Base-by-base conservation (phyloP, 1,140 invertebrate species). In the Drosophila persimilis region DNA sequence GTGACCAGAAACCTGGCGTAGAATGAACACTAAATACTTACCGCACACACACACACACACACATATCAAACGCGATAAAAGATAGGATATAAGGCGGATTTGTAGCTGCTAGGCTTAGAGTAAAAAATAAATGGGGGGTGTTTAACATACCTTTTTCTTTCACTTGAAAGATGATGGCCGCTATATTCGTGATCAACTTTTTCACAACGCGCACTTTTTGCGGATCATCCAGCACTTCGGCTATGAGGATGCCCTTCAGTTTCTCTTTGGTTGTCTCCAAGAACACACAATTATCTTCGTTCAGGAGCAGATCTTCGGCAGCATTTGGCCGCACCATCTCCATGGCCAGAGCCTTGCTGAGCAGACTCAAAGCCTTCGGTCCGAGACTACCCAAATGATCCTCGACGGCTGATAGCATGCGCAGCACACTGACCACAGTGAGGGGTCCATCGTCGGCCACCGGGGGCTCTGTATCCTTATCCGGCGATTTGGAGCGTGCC, bases 261-360 rank as follows among this genome's bases (percentile, higher is more conserved):
- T 97, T 97, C 84, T 97, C 96, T 86, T 97, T 97, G 0, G 95
- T 94, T 0, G 96, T 96, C 92, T 97, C 96, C 54, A 97, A 94
- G 45, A 97, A 92, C 0, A 96, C 95, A 76, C 94, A 94, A 52
- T 95, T 94, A 39, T 94, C 93, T 24, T 96, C 94, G 70, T 95
- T 94, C 29, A 94, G 92, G 0, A 97, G 81, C 2, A 97, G 74
- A 53, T 95, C 93, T 56, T 96, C 95, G 0, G 95, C 95, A 3
- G 95, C 95, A 90, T 96, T 96, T 1, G 95, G 92, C 69, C 92
- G 92, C 0, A 90, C 59, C 64, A 96, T 91, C 77, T 97, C 96
- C 91, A 96, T 93, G 15, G 95, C 94, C 9, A 97, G 86, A 0
- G 95, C 96, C 64, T 94, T 94, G 1, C 95, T 94, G 1, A 97